phyloP scores from a whole-genome alignment of 2,113 vertebrate genomes.

The Hydrochoerus hydrochaeris region DNA sequence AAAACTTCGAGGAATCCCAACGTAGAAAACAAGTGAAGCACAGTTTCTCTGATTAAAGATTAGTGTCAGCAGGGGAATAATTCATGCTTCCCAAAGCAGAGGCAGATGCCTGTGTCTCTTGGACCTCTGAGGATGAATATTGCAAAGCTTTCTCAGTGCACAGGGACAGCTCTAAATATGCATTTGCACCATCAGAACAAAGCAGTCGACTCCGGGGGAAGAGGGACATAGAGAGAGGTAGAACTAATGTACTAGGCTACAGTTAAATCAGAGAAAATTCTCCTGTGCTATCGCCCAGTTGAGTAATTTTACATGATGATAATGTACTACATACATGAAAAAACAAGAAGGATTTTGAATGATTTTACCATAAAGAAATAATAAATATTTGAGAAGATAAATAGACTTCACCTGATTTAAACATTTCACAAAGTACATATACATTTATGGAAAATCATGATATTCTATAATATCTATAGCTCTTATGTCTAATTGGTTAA shows the following conservation, averaged over 20 bases:
- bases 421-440: background rate
- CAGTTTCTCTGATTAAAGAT: background rate
- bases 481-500: background rate
- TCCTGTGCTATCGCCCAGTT: background rate
- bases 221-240: background rate
- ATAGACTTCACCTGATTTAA: background rate
- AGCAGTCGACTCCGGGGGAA: background rate
- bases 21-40: background rate
- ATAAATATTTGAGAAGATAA: background rate
- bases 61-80: background rate
- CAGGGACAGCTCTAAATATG: background rate
- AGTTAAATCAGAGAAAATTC: background rate
- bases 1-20: background rate
- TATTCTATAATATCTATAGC: background rate
- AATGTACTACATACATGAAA: background rate
- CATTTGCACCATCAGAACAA: background rate
- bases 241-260: too few relatives aligned
- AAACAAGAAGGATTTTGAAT: background rate
- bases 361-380: background rate
- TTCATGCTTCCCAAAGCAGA: background rate
- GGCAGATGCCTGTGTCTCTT: rapidly evolving
- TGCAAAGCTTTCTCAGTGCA: background rate
- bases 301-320: background rate
- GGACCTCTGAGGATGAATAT: background rate
- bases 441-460: background rate